These are phyloP conservation scores for Colletes latitarsis DNA, from an alignment of 1,140 invertebrate genomes.

Conservation along the genomic window DNA sequence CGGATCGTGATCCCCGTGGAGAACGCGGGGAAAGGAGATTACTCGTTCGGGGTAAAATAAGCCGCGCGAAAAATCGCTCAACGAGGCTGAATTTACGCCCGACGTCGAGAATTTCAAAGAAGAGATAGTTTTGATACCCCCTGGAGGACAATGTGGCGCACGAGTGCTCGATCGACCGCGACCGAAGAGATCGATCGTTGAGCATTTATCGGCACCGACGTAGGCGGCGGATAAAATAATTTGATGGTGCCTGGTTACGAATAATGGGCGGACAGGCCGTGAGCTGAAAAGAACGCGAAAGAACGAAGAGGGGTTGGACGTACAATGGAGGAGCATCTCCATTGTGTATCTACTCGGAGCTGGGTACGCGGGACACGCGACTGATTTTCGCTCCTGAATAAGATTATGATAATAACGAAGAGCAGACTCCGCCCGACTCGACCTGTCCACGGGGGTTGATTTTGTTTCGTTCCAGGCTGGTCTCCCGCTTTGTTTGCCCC, in stretches of 20 bases:
- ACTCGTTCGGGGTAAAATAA: neutral
- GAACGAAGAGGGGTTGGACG: constrained; percentile 44
- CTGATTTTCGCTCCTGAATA: constrained; percentile 76
- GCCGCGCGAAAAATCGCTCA: neutral
- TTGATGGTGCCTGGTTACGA: constrained; percentile 54
- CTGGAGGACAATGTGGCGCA: constrained; percentile 18
- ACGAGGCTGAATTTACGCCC: neutral
- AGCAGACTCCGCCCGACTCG: constrained; percentile 17
- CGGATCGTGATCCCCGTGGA: neutral
- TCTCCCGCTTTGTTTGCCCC: constrained; percentile 7
- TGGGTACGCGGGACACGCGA: constrained; percentile 68
- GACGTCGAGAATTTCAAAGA: neutral
- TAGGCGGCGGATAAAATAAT: constrained; percentile 64
- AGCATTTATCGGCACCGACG: constrained; percentile 38
- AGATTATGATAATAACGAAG: constrained; percentile 76
- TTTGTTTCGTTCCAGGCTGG: constrained; percentile 61
- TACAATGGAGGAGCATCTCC: constrained; percentile 60
- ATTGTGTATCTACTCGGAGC: constrained; percentile 59
- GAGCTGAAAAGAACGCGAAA: constrained; percentile 31
- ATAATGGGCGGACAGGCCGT: constrained; percentile 57
- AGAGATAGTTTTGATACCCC: neutral
- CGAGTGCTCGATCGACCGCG: constrained; percentile 15
- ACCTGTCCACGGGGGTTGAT: constrained; percentile 44
- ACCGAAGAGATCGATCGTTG: constrained; percentile 56
- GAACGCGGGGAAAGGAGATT: neutral